Percentiles rank a stretch among this genome's conserved stretches.
Evolutionary conservation across 2,888 invertebrate genomes (phyloP).

Genomic region (Dryobota labecula): DNA sequence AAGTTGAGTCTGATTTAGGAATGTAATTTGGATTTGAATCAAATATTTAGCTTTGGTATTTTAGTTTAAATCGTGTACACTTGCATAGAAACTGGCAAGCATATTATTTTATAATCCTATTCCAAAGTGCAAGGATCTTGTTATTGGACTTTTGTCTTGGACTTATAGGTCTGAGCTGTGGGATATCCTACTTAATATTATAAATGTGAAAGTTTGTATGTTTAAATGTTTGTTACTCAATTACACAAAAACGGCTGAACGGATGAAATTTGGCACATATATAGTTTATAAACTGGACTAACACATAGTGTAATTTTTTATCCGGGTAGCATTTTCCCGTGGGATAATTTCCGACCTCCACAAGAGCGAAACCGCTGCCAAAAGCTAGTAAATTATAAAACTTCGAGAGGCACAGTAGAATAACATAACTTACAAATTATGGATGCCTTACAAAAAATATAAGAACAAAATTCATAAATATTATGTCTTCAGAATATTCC

Average conservation of each 20-base stretch:
- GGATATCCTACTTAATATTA: too few species aligned
- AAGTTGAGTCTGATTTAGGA: conserved; percentile 17
- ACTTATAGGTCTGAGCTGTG: too few species aligned
- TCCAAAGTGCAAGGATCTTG: background rate
- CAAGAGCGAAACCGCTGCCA: too few species aligned
- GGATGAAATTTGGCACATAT: too few species aligned
- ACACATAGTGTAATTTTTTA: too few species aligned
- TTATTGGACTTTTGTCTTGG: too few species aligned
- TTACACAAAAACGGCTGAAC: too few species aligned
- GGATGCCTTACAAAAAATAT: background rate
- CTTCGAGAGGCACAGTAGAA: background rate
- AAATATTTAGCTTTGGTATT: conserved; percentile 4
- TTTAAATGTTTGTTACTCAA: too few species aligned
- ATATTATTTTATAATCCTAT: background rate
- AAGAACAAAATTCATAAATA: background rate
- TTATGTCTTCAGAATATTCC: background rate
- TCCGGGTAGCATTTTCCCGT: too few species aligned
- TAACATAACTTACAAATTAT: background rate
- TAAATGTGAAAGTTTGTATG: too few species aligned
- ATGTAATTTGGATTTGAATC: conserved; percentile 10
- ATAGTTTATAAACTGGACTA: too few species aligned
- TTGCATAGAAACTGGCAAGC: background rate
- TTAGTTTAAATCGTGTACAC: conserved; percentile 9
- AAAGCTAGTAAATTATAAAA: background rate
- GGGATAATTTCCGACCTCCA: too few species aligned